Conservation (phyloP, 2,113 vertebrate species). For the Leucopsar rothschildi region DNA sequence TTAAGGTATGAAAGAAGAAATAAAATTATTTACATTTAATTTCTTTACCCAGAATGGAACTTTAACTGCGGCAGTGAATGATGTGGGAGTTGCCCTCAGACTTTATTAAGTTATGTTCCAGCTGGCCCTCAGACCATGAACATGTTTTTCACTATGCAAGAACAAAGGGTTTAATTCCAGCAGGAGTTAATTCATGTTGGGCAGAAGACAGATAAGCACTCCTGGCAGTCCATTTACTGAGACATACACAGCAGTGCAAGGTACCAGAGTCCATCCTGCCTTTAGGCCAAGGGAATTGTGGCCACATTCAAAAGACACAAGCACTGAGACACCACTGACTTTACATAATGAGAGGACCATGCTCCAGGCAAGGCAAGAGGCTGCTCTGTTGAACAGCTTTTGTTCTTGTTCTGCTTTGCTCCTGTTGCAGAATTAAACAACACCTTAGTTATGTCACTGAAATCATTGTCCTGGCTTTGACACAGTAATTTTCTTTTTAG, state of each 20-base stretch:
- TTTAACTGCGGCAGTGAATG: not conserved
- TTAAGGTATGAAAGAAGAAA: not conserved
- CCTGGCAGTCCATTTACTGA: not conserved
- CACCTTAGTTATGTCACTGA: not conserved
- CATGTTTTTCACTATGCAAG: not conserved
- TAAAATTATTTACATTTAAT: conserved; percentile 23
- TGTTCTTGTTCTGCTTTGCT: not conserved
- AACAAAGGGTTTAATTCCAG: not conserved
- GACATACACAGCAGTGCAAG: not conserved
- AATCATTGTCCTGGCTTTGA: not conserved
- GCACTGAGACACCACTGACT: not conserved
- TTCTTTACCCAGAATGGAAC: not conserved
- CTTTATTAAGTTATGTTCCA: not conserved
- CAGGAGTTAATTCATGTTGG: not conserved
- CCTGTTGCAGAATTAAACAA: not conserved
- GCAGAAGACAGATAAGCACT: not conserved
- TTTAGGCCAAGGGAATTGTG: not conserved
- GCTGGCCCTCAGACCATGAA: not conserved
- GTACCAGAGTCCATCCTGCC: not conserved
- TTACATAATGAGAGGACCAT: not conserved
- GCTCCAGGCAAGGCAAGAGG: not conserved
- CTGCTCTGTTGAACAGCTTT: not conserved
- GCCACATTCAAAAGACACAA: not conserved
- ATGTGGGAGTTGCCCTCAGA: not conserved
- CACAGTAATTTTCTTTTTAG: not conserved